A percentile compares a stretch with the other conserved stretches of the same genome.
Conservation (phyloP, 2,113 vertebrate species). For the Hymenochirus boettgeri region DNA sequence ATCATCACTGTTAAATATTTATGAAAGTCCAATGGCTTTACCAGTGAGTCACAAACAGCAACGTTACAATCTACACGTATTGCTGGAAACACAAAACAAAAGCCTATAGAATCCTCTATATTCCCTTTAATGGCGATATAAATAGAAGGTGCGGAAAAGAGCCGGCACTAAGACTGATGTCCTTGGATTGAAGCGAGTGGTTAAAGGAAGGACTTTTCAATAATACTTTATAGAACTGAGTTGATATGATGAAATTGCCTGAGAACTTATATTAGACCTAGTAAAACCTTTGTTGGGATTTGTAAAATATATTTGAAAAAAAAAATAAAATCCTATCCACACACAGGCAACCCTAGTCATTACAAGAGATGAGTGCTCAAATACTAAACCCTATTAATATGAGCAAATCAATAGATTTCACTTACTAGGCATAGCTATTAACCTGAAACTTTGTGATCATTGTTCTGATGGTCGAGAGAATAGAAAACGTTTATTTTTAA, state of each 20-base stretch:
- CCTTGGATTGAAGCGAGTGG: background rate
- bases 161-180: too few relatives aligned
- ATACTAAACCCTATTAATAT: slow-evolving; percentile 42
- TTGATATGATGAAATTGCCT: slow-evolving; percentile 30
- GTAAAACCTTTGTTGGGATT: slow-evolving; percentile 38
- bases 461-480: slow-evolving; percentile 27
- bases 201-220: background rate
- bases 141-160: too few relatives aligned
- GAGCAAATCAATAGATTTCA: slow-evolving; percentile 39
- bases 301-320: slow-evolving; percentile 33
- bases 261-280: slow-evolving; percentile 19
- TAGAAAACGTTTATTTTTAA: slow-evolving; percentile 42
- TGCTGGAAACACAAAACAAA: too few relatives aligned
- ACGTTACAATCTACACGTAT: too few relatives aligned
- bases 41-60: too few relatives aligned
- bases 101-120: too few relatives aligned
- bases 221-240: slow-evolving; percentile 12
- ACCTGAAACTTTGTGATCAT: slow-evolving; percentile 41
- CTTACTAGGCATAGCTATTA: slow-evolving; percentile 44
- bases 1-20: too few relatives aligned
- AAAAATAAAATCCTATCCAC: slow-evolving; percentile 15
- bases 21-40: too few relatives aligned
- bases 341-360: slow-evolving; percentile 23
- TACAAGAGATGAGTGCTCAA: slow-evolving; percentile 26
- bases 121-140: too few relatives aligned